phyloP scores from a whole-genome alignment of 1,140 invertebrate genomes.

The Berghia stephanieae region DNA sequence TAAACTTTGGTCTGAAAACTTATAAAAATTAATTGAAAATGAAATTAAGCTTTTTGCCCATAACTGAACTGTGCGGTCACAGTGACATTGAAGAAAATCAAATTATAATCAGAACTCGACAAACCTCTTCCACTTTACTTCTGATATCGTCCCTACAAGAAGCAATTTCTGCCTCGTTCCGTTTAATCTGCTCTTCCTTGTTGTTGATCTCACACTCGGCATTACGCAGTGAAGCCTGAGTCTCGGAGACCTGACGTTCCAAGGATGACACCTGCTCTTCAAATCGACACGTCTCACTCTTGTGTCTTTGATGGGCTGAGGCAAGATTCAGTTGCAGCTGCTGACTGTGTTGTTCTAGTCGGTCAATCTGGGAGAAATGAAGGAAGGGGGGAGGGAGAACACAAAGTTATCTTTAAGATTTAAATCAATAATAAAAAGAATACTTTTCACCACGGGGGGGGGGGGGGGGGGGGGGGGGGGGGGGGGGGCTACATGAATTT shows the following conservation, averaged over 20 bases:
- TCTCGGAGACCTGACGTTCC: conserved; percentile 47
- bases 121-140: conserved; percentile 55
- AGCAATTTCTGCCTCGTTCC: conserved; percentile 55
- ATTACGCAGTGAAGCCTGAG: conserved; percentile 42
- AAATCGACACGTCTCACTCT: conserved; percentile 52
- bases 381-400: neutral
- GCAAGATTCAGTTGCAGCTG: conserved; percentile 63
- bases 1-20: too few relatives aligned
- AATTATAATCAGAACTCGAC: too few relatives aligned
- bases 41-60: too few relatives aligned
- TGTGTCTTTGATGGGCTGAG: conserved; percentile 59
- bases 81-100: too few relatives aligned
- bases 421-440: too few relatives aligned
- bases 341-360: conserved; percentile 59
- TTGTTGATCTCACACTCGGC: conserved; percentile 52
- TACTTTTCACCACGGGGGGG: too few relatives aligned
- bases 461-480: too few relatives aligned
- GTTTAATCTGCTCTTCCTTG: conserved; percentile 55
- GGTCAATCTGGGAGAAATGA: conserved; percentile 47
- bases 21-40: too few relatives aligned
- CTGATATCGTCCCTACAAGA: conserved; percentile 51
- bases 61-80: too few relatives aligned
- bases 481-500: neutral
- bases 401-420: neutral
- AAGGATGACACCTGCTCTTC: conserved; percentile 52